These are phyloP conservation scores for Globodera rostochiensis DNA, from an alignment of 1,140 invertebrate genomes.

Conservation along the genomic window DNA sequence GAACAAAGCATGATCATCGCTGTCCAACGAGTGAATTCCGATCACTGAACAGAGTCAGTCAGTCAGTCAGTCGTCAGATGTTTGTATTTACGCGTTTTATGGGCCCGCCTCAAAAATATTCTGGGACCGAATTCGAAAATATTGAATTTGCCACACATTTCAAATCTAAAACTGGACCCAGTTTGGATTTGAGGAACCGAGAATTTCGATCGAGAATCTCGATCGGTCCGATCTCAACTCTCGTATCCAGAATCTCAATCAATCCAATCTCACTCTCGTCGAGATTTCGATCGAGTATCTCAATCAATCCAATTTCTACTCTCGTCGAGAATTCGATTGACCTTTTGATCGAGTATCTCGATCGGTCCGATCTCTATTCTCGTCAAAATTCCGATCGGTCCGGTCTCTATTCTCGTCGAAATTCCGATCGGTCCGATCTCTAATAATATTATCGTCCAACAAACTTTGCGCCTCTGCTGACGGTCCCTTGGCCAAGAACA, in stretches of 20 bases:
- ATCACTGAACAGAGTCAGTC: background rate
- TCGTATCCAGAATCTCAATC: too few relatives aligned
- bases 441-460: background rate
- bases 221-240: background rate
- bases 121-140: too few relatives aligned
- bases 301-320: background rate
- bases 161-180: too few relatives aligned
- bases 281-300: too few relatives aligned
- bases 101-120: too few relatives aligned
- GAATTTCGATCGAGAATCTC: too few relatives aligned
- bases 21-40: conserved; percentile 9
- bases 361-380: background rate
- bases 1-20: background rate
- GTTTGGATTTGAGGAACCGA: too few relatives aligned
- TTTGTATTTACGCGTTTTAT: too few relatives aligned
- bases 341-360: too few relatives aligned
- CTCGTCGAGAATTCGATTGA: too few relatives aligned
- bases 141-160: too few relatives aligned
- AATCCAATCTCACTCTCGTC: background rate
- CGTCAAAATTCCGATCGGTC: background rate
- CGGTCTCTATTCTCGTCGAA: background rate
- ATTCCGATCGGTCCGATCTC: too few relatives aligned
- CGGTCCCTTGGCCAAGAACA: conserved; percentile 5
- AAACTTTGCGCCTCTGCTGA: background rate
- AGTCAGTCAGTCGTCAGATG: background rate